Base-by-base conservation (phyloP, 2,113 vertebrate species). In the Gadus chalcogrammus region DNA sequence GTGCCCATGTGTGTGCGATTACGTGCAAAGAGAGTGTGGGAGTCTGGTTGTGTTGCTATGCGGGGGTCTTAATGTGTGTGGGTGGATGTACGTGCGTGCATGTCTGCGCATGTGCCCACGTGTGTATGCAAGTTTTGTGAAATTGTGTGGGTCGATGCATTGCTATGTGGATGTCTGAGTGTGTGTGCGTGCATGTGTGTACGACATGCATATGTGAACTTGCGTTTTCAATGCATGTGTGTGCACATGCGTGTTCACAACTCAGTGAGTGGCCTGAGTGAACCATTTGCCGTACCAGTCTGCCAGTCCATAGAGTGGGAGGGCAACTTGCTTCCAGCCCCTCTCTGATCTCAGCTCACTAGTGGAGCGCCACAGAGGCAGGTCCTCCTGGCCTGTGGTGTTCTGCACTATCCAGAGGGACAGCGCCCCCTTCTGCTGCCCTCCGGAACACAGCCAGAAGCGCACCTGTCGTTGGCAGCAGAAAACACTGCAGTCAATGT, bases 331-430 rank as follows among this genome's bases (percentile, higher is more conserved):
- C 72, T 92, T 95, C 97, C 96, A 98, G 63, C 93, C 95, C 85
- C 91, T 69, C 78, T 88, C 88, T 78, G 90, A 80, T 88, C 74
- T 84, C 65, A 82, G 74, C 87, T 94, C 85, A 72, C 77, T 0
- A 71, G 82, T 79, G 80, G 92, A 93, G 15, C 90, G 88, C 96
- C 96, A 98, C 80, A 98, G 86, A 0, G 27, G 86, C 74, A 89
- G 91, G 35, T 93, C 92, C 4, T 94, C 93, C 0, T 91, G 93
- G 15, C 94, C 95, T 0, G 96, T 99, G 75, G 92, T 93, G 87
- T 99, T 98, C 79, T 98, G 93, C 0, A 93, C 79, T 61, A 97
- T 80, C 89, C 92, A 86, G 80, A 99, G 79, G 56, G 95, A 97
- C 22, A 98, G 75, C 1, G 92, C 92, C 83, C 93, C 94, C 72